Evolutionary conservation across 92 coral and sea anemone species (phyloP), one percentile per base, ranked within the genome.

Genomic region (Isaurus tuberculatus): DNA sequence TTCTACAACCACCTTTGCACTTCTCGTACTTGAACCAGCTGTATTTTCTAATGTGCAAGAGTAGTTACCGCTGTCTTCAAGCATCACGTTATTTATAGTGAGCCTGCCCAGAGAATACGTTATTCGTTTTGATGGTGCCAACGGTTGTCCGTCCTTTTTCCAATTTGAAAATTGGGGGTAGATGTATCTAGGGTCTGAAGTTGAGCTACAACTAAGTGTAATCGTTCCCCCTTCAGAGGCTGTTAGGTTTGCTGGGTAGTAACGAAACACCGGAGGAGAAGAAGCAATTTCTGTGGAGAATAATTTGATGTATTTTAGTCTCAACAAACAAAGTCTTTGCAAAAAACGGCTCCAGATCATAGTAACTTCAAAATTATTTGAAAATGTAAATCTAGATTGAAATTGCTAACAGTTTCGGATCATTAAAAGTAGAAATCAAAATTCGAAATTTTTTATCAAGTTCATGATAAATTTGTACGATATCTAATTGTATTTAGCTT

Each of bases 121-220:
- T 23, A 60, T 58, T 23, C 66, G 4, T 2, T 55, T 80, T 23
- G 68, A 14, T 0, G 0, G 10, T 7, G 11, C 5, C 9, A 94
- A 73, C 9, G 90, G 91, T 72, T 90, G 58, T 3, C 98, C 98
- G 61, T 95, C 95, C 75, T 95, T 95, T 20, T 27, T 34, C 98
- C 98, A 95, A 85, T 90, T 94, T 5, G 88, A 57, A 51, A 26
- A 48, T 48, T 73, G 40, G 19, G 40, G 91, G 70, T 81, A 55
- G 13, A 79, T 44, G 17, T 25, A 61, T 0, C 16, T 43, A 1
- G 61, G 79, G 20, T 79, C 72, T 2, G 88, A 29, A 29, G 75
- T 74, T 8, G 97, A 87, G 7, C 78, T 79, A 33, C 94, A 88
- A 0, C 16, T 71, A 26, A 90, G 63, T 55, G 63, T 80, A 7